Base-by-base conservation (phyloP, 2,113 vertebrate species). In the Zingel zingel region DNA sequence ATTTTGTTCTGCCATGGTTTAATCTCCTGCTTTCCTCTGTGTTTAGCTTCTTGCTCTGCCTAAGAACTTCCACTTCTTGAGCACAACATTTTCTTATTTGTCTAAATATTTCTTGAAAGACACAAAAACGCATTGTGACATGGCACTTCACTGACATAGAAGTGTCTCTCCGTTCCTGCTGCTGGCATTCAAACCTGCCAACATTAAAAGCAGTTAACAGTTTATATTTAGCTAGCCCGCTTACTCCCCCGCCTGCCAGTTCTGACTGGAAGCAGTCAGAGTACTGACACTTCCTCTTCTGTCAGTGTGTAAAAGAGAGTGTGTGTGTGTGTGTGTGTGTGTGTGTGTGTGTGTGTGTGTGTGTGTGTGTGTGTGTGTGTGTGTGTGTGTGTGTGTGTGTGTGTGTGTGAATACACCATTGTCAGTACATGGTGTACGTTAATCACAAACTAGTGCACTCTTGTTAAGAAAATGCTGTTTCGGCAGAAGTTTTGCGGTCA, bases 141-240 rank as follows among this genome's bases (percentile, higher is more conserved):
- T 25, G 50, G 50, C 66, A 63, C 76, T 43, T 33, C 58, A 56
- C 67, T 78, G 72, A 87, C 75, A 74, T 13, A 63, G 75, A 78
- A 23, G 30, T 73, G 78, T 67, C 45, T 90, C 53, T 78, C 82
- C 36, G 1, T 74, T 79, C 33, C 33, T 86, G 85, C 79, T 79
- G 57, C 77, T 53, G 70, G 72, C 83, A 59, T 66, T 76, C 58
- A 65, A 81, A 89, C 86, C 84, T 81, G 75, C 77, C 86, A 62
- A 82, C 75, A 74, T 73, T 77, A 74, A 77, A 68, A 63, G 72
- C 39, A 74, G 78, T 84, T 88, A 82, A 86, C 59, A 47, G 69
- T 85, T 89, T 91, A 92, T 89, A 88, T 90, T 87, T 89, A 89
- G 85, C 68, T 53, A 18, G 43, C 80, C 39, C 47, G 19, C 67